Conservation (phyloP, 2,797 vertebrate genomes). For the Paramormyrops hopkinsi region DNA sequence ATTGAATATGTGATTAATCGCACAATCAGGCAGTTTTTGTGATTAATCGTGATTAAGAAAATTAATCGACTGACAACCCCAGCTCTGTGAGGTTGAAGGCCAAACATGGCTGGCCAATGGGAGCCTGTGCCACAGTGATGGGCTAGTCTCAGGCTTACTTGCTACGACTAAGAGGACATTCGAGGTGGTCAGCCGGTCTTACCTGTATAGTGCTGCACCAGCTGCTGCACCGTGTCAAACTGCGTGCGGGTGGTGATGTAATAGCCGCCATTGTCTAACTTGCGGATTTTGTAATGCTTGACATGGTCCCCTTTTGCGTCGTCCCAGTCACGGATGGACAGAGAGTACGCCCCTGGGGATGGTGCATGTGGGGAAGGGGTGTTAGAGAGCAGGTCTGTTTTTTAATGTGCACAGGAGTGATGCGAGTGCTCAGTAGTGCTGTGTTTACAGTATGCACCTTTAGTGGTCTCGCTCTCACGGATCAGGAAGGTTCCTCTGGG, state of each 20-base stretch:
- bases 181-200: neutral
- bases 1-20: neutral
- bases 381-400: neutral
- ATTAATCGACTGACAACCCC: neutral
- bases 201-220: constrained; percentile 89
- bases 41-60: neutral
- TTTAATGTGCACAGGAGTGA: neutral
- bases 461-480: constrained; percentile 92
- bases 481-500: constrained; percentile 86
- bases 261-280: constrained; percentile 88
- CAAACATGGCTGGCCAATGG: neutral
- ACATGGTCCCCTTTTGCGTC: constrained; percentile 82
- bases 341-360: constrained; percentile 79
- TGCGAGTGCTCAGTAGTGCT: neutral
- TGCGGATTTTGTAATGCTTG: constrained; percentile 97
- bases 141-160: neutral
- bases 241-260: constrained; percentile 94
- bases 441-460: constrained; percentile 60
- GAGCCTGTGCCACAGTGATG: neutral
- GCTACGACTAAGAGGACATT: neutral
- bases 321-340: constrained; percentile 92
- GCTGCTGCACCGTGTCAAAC: constrained; percentile 78
- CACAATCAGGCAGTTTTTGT: neutral
- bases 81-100: neutral
- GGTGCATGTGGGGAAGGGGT: neutral